Conservation (phyloP, 2,113 vertebrate genomes). For the Phylloscopus whistleri region DNA sequence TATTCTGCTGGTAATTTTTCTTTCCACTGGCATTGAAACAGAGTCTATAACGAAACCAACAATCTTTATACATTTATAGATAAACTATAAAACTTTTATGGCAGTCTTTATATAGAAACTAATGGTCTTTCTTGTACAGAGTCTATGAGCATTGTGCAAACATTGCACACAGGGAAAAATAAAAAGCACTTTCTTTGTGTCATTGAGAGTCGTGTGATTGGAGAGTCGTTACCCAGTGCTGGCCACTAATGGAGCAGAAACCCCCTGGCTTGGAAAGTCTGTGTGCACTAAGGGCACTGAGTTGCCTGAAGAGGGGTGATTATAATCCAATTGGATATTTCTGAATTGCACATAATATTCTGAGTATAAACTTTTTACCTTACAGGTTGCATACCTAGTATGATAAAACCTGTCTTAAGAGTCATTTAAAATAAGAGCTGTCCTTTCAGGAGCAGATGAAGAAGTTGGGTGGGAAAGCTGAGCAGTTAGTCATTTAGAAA, state of each 20-base stretch:
- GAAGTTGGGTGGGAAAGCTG: neutral
- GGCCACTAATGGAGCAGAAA: constrained; percentile 55
- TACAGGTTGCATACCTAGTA: neutral
- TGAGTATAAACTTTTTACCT: constrained; percentile 23
- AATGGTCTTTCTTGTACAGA: constrained; percentile 66
- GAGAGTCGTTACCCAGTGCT: constrained; percentile 32
- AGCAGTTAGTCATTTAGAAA: neutral
- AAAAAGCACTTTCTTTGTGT: constrained; percentile 69
- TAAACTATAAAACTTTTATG: constrained; percentile 75
- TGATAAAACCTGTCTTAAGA: neutral
- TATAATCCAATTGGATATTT: constrained; percentile 47
- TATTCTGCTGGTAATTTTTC: constrained; percentile 66
- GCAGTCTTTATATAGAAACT: constrained; percentile 75
- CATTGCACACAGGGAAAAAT: constrained; percentile 58
- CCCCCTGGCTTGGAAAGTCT: neutral
- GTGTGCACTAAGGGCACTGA: constrained; percentile 8
- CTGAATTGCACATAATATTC: constrained; percentile 26
- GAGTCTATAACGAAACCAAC: constrained; percentile 68
- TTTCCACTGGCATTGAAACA: constrained; percentile 66
- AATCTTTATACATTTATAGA: constrained; percentile 74
- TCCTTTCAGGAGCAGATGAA: neutral
- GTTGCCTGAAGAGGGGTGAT: constrained; percentile 31
- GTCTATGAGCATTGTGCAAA: constrained; percentile 64
- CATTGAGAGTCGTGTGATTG: constrained; percentile 43
- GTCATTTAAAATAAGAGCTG: neutral